phyloP scores from a whole-genome alignment of 2,888 invertebrate genomes.

The Drosophila meridiana region DNA sequence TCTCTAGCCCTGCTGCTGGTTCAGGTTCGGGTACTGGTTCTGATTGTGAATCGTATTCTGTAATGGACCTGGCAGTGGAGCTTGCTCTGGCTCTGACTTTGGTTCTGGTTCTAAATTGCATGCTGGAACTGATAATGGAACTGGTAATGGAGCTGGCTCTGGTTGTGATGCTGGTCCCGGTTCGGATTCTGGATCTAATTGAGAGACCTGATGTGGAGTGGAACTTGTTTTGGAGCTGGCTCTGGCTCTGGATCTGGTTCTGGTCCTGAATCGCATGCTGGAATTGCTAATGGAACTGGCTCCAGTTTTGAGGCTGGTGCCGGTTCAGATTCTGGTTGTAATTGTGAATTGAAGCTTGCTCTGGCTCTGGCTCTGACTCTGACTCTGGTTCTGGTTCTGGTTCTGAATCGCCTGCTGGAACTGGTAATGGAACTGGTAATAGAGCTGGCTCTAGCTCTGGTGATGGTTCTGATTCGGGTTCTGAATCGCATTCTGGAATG shows the following conservation, averaged over 20 bases:
- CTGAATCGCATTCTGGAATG: too few species aligned
- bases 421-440: too few species aligned
- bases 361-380: too few species aligned
- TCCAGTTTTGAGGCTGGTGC: too few species aligned
- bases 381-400: too few species aligned
- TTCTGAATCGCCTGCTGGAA: too few species aligned
- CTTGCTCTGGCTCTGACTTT: not conserved
- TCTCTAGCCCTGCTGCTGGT: not conserved
- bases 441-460: too few species aligned
- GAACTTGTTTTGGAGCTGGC: not conserved
- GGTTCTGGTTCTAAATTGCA: conserved; percentile 3
- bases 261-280: not conserved
- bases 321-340: too few species aligned
- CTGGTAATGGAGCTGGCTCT: conserved; percentile 1
- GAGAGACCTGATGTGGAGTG: not conserved
- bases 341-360: too few species aligned
- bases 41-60: not conserved
- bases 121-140: conserved; percentile 1
- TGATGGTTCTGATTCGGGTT: too few species aligned
- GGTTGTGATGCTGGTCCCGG: not conserved
- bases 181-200: conserved; percentile 18
- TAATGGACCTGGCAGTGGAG: not conserved
- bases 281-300: not conserved
- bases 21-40: conserved; percentile 24
- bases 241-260: conserved; percentile 10